Conservation (phyloP, 1,140 invertebrate genomes). For the Drosophila takahashii region DNA sequence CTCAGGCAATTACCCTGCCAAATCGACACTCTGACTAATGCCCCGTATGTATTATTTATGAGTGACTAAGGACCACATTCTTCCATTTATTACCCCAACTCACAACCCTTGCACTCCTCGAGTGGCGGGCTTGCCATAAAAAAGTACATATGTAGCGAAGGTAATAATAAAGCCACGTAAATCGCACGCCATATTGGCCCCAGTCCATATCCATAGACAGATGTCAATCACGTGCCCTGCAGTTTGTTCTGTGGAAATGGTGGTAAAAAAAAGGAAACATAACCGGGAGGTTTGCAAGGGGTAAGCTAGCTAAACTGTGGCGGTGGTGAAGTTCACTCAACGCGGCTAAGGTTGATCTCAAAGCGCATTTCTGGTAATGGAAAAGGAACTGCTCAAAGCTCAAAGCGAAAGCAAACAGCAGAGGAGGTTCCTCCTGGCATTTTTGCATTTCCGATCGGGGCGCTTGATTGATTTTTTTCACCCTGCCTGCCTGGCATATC, state of each 20-base stretch:
- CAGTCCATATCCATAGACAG: slow-evolving; percentile 60
- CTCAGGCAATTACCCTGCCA: slow-evolving; percentile 21
- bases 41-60: slow-evolving; percentile 4
- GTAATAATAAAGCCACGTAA: slow-evolving; percentile 55
- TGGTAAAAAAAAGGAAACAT: slow-evolving; percentile 10
- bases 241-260: slow-evolving; percentile 10
- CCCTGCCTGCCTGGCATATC: slow-evolving; percentile 13
- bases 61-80: slow-evolving; percentile 13
- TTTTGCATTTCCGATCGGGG: slow-evolving; percentile 35
- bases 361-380: slow-evolving; percentile 44
- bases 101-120: slow-evolving; percentile 18
- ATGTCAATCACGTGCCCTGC: slow-evolving; percentile 64
- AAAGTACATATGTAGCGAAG: slow-evolving; percentile 24
- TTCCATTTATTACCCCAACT: slow-evolving; percentile 14
- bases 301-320: slow-evolving; percentile 24
- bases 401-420: slow-evolving; percentile 39
- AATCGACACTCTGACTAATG: slow-evolving; percentile 16
- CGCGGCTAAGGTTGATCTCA: slow-evolving; percentile 17
- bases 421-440: slow-evolving; percentile 23
- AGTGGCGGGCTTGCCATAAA: slow-evolving; percentile 12
- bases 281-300: neutral
- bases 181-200: slow-evolving; percentile 61
- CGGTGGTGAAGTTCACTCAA: slow-evolving; percentile 24
- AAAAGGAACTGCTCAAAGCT: slow-evolving; percentile 33
- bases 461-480: slow-evolving; percentile 70